Evolutionary conservation across 1,140 invertebrate species (phyloP).

Genomic region (Aphelenchoides fujianensis): DNA sequence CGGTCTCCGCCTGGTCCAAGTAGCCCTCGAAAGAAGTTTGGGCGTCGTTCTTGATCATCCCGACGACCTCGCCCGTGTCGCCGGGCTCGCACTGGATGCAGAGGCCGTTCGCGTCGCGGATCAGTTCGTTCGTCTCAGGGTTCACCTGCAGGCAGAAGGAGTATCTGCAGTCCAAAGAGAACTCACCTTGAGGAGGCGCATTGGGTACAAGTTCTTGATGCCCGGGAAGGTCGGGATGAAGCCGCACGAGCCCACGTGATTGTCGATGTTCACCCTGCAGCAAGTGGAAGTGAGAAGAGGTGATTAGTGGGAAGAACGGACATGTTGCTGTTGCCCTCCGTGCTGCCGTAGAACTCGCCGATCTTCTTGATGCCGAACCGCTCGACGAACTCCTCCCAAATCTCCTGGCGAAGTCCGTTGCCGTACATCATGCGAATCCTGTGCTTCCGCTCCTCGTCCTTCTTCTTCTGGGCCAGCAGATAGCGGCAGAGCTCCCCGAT

Average conservation of each 20-base stretch:
- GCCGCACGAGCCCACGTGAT: slow-evolving; percentile 73
- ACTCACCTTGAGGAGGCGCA: slow-evolving; percentile 67
- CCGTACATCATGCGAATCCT: slow-evolving; percentile 72
- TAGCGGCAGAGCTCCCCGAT: slow-evolving; percentile 99
- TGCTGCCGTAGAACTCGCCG: slow-evolving; percentile 89
- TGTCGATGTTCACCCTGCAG: slow-evolving; percentile 77
- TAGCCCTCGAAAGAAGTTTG: slow-evolving; percentile 73
- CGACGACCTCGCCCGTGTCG: slow-evolving; percentile 77
- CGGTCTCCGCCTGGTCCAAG: slow-evolving; percentile 82
- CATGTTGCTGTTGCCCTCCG: slow-evolving; percentile 80
- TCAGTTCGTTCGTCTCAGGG: slow-evolving; percentile 72
- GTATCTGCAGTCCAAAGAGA: slow-evolving; percentile 58
- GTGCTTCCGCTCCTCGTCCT: slow-evolving; percentile 77
- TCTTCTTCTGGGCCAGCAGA: slow-evolving; percentile 78
- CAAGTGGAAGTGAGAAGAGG: slow-evolving; percentile 78
- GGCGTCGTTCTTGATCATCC: slow-evolving; percentile 77
- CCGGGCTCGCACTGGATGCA: slow-evolving; percentile 72
- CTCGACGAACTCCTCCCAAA: slow-evolving; percentile 85
- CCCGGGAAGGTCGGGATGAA: slow-evolving; percentile 56
- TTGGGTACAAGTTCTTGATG: slow-evolving; percentile 63
- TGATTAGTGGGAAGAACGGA: slow-evolving; percentile 58
- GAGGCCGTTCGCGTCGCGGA: slow-evolving; percentile 72
- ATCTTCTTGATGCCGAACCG: slow-evolving; percentile 81
- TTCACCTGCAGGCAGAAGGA: slow-evolving; percentile 43
- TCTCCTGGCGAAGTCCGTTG: slow-evolving; percentile 89